Evolutionary conservation across 2,113 vertebrate species (phyloP).

Genomic region (Nanorana parkeri): DNA sequence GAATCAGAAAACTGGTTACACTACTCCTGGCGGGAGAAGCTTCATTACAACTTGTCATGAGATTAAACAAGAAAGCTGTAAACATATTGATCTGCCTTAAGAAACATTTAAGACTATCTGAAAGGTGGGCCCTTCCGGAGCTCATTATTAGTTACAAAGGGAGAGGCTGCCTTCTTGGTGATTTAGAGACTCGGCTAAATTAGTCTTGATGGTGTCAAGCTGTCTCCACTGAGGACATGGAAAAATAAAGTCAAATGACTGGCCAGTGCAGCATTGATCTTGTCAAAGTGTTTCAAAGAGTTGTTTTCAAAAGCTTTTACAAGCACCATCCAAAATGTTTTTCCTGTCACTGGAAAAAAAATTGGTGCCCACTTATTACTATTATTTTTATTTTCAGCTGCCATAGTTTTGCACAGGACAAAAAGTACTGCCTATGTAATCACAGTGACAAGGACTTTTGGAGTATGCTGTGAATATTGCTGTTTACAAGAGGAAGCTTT

Average conservation of each 20-base stretch:
- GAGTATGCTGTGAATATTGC: too few relatives aligned
- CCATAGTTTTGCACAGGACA: too few relatives aligned
- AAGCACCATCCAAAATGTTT: too few relatives aligned
- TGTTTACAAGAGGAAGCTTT: too few relatives aligned
- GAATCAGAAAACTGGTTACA: conserved; percentile 52
- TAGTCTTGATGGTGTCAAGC: conserved; percentile 40
- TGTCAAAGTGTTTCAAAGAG: conserved; percentile 6
- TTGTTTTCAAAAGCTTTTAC: conserved; percentile 33
- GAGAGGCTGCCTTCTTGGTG: conserved; percentile 36
- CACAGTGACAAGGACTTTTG: too few relatives aligned
- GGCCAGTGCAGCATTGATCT: conserved; percentile 3
- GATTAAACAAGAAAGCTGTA: conserved; percentile 60
- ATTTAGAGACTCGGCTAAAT: conserved; percentile 45
- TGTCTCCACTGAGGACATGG: background rate
- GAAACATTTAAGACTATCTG: conserved; percentile 54
- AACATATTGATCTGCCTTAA: conserved; percentile 62
- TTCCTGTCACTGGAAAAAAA: too few relatives aligned
- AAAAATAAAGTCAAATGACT: conserved; percentile 20
- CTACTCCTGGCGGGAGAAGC: conserved; percentile 63
- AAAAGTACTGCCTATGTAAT: too few relatives aligned
- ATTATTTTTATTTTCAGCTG: too few relatives aligned
- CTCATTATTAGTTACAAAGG: conserved; percentile 35
- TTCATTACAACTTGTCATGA: conserved; percentile 63
- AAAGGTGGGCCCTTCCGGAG: conserved; percentile 53
- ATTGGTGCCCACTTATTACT: too few relatives aligned